Percentiles rank a stretch among this genome's conserved stretches.
Evolutionary conservation across 2,113 vertebrate genomes (phyloP).

Genomic region (Dromas ardeola): DNA sequence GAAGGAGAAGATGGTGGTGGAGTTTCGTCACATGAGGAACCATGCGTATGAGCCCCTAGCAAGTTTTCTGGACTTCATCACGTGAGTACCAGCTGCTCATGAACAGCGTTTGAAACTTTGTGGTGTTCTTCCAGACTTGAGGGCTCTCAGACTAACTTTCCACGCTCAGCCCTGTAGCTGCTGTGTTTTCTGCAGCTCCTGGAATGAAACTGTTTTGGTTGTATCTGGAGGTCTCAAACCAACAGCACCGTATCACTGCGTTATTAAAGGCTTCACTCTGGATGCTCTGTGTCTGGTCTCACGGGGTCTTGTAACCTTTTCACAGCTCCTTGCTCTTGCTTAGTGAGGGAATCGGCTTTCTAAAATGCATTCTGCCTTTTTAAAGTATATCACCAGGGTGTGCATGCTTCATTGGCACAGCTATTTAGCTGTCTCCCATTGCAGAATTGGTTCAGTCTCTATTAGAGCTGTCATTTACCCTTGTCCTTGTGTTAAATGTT

Average conservation of each 20-base stretch:
- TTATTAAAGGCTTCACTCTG: neutral
- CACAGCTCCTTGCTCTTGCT: neutral
- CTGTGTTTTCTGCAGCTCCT: neutral
- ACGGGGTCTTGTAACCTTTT: neutral
- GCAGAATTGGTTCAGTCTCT: neutral
- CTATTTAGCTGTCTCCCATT: neutral
- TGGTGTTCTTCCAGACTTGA: neutral
- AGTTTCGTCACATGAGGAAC: conserved; percentile 98
- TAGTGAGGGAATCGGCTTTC: neutral
- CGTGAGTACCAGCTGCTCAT: conserved; percentile 74
- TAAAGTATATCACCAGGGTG: neutral
- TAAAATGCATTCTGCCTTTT: neutral
- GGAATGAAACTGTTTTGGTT: neutral
- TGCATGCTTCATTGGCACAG: neutral
- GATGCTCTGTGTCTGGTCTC: neutral
- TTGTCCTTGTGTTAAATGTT: neutral
- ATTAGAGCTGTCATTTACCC: neutral
- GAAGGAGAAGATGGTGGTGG: conserved; percentile 99
- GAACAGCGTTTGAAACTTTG: neutral
- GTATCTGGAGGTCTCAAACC: neutral
- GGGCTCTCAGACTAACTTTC: neutral
- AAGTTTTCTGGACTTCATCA: conserved; percentile 97
- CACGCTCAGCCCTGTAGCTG: neutral
- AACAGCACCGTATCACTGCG: rapidly evolving
- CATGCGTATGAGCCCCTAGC: conserved; percentile 95